Evolutionary conservation across 1,140 invertebrate species (phyloP).

Genomic region (Leptinotarsa undecemlineata): DNA sequence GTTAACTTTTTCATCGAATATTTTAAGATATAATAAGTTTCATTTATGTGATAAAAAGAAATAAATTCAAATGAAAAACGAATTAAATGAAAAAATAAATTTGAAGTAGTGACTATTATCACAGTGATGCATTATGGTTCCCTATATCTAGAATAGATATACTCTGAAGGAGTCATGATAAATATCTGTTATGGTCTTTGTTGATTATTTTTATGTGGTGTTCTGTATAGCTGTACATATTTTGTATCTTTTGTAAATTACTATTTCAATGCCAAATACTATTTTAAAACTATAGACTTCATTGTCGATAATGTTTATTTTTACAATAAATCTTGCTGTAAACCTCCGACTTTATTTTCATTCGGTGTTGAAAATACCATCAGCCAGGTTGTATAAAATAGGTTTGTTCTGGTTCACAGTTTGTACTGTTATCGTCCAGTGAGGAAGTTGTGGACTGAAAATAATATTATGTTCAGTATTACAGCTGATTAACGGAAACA

Average conservation of each 20-base stretch:
- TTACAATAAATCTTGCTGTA: constrained; percentile 29
- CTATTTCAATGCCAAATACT: constrained; percentile 37
- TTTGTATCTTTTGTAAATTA: constrained; percentile 20
- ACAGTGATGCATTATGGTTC: too few relatives aligned
- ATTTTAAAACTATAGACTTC: constrained; percentile 21
- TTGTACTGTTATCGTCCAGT: neutral
- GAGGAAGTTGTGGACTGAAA: neutral
- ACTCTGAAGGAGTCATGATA: too few relatives aligned
- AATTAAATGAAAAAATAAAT: neutral
- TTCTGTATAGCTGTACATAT: constrained; percentile 12
- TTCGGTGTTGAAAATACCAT: neutral
- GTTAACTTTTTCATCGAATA: neutral
- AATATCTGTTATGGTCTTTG: too few relatives aligned
- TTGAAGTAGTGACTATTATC: too few relatives aligned
- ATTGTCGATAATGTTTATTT: constrained; percentile 19
- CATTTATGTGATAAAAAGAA: neutral
- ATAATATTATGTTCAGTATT: neutral
- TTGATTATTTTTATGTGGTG: constrained; percentile 10
- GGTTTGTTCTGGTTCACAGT: neutral
- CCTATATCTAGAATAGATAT: too few relatives aligned
- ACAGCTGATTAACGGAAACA: too few relatives aligned
- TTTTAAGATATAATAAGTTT: neutral
- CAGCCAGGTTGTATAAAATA: neutral
- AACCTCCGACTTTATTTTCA: neutral
- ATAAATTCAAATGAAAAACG: neutral